Evolutionary conservation across 2,888 invertebrate species (phyloP).

Genomic region (Drosophila rellima): DNA sequence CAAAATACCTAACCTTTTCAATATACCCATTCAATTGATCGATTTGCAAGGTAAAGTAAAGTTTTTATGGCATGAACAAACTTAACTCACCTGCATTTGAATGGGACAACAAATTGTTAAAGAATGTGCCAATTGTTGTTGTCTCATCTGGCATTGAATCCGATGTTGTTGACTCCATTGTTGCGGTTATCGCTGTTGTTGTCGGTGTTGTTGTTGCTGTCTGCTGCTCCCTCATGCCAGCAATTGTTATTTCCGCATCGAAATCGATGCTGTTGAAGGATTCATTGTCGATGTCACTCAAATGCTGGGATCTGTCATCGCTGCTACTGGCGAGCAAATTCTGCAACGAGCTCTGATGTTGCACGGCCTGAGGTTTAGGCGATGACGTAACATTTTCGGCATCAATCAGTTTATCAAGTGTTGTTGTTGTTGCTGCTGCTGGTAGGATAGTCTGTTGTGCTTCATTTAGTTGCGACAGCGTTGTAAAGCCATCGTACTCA

Average conservation of each 20-base stretch:
- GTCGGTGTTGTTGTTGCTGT: slow-evolving; percentile 34
- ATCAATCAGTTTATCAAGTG: slow-evolving; percentile 61
- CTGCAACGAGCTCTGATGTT: slow-evolving; percentile 73
- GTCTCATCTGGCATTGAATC: slow-evolving; percentile 59
- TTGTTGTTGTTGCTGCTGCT: slow-evolving; percentile 65
- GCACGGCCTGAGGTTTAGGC: slow-evolving; percentile 57
- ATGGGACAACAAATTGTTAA: slow-evolving; percentile 84
- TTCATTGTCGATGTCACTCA: slow-evolving; percentile 86
- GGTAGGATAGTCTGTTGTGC: slow-evolving; percentile 77
- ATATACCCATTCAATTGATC: background rate
- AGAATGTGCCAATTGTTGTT: slow-evolving; percentile 85
- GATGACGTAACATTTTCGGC: slow-evolving; percentile 37
- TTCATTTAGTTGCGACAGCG: slow-evolving; percentile 85
- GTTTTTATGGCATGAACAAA: slow-evolving; percentile 32
- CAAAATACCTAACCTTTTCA: background rate
- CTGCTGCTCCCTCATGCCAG: slow-evolving; percentile 62
- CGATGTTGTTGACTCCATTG: slow-evolving; percentile 40
- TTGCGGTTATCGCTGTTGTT: slow-evolving; percentile 46
- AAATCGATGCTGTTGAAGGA: slow-evolving; percentile 86
- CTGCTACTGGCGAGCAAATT: slow-evolving; percentile 72
- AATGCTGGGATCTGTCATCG: slow-evolving; percentile 85
- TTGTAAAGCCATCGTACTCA: slow-evolving; percentile 84
- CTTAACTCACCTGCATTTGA: slow-evolving; percentile 84
- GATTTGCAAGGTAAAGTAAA: slow-evolving; percentile 19
- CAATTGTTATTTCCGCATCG: slow-evolving; percentile 85